These are phyloP conservation scores for Crotalus horridus DNA, from an alignment of 2,113 vertebrate species.

Conservation along the genomic window DNA sequence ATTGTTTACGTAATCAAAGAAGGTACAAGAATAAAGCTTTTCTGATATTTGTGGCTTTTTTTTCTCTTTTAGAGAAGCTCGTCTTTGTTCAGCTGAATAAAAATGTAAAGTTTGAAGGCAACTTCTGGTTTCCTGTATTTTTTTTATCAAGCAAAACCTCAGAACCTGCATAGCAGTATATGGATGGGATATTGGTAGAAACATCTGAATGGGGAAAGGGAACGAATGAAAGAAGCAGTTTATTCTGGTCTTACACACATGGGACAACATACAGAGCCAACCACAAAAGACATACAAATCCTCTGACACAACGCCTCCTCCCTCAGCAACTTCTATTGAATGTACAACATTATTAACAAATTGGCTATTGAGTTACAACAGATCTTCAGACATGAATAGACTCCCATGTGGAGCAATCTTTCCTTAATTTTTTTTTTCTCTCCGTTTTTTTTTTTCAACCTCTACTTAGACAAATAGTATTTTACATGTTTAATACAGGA, in stretches of 20 bases:
- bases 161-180: too few relatives aligned
- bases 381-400: conserved; percentile 59
- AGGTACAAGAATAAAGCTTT: too few relatives aligned
- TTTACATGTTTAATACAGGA: conserved; percentile 75
- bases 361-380: conserved; percentile 71
- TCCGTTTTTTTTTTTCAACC: conserved; percentile 7
- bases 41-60: too few relatives aligned
- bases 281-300: conserved; percentile 72
- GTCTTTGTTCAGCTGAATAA: too few relatives aligned
- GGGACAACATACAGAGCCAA: conserved; percentile 75
- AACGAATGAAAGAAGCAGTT: conserved; percentile 74
- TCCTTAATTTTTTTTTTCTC: conserved; percentile 33
- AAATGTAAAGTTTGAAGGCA: too few relatives aligned
- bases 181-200: neutral
- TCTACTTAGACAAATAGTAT: conserved; percentile 69
- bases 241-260: conserved; percentile 76
- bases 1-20: too few relatives aligned
- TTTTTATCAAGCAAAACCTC: too few relatives aligned
- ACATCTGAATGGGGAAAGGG: conserved; percentile 49
- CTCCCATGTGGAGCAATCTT: conserved; percentile 46
- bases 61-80: too few relatives aligned
- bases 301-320: conserved; percentile 74
- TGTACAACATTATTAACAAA: conserved; percentile 74
- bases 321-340: conserved; percentile 69
- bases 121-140: too few relatives aligned